These are phyloP conservation scores for Pelosia muscerda DNA, from an alignment of 2,888 invertebrate genomes.

Conservation along the genomic window DNA sequence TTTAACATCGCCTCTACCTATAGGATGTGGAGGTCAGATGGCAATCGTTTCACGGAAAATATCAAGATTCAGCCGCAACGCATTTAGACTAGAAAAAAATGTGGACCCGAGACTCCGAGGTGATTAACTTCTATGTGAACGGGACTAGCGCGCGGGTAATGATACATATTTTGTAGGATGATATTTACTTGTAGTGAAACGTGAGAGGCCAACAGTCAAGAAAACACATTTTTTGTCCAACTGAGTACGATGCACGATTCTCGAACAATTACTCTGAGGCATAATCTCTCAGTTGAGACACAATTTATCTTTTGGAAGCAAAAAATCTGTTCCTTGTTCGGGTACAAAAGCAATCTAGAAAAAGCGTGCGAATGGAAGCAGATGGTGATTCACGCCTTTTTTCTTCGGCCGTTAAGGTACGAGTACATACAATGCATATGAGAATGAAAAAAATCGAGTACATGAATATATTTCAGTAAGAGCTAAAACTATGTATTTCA, in stretches of 20 bases:
- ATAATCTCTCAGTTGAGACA: slow-evolving; percentile 50
- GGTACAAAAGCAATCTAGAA: slow-evolving; percentile 71
- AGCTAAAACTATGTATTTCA: neutral
- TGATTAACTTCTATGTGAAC: too few species aligned
- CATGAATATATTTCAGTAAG: neutral
- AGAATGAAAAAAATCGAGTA: neutral
- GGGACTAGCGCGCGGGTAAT: too few species aligned
- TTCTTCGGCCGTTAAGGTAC: slow-evolving; percentile 32
- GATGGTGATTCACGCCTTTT: slow-evolving; percentile 65
- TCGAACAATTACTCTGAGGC: slow-evolving; percentile 8
- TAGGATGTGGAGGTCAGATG: too few species aligned
- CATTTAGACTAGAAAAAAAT: too few species aligned
- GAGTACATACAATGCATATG: slow-evolving; percentile 22
- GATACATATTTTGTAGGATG: too few species aligned
- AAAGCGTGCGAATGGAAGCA: slow-evolving; percentile 72
- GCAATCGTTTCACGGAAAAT: too few species aligned
- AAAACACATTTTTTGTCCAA: neutral
- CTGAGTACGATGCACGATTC: neutral
- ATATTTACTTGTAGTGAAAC: neutral
- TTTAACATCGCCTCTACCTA: too few species aligned
- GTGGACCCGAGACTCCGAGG: too few species aligned
- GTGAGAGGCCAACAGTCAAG: neutral
- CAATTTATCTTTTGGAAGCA: slow-evolving; percentile 65
- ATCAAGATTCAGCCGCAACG: too few species aligned
- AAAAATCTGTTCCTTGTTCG: slow-evolving; percentile 67